Conservation (phyloP, 1,140 invertebrate genomes). For the Drosophila pandora region DNA sequence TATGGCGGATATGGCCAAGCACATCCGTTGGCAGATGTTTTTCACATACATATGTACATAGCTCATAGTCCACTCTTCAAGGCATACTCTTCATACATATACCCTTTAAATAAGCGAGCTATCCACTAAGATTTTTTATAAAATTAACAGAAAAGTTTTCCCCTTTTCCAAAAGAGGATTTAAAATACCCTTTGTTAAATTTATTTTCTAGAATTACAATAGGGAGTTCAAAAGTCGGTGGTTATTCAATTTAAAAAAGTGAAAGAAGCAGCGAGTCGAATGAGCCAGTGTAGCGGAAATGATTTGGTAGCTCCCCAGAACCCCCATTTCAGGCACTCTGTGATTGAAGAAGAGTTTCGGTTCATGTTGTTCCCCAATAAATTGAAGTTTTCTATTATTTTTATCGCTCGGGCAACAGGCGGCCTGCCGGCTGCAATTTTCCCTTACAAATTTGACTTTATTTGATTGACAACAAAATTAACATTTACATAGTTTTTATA, state of each 20-base stretch:
- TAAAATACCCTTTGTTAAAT: too few relatives aligned
- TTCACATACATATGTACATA: constrained; percentile 26
- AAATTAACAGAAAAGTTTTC: too few relatives aligned
- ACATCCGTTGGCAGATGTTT: constrained; percentile 76
- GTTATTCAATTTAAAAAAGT: constrained; percentile 50
- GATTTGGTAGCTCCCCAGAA: constrained; percentile 51
- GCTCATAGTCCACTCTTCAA: constrained; percentile 22
- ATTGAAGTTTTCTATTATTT: constrained; percentile 72
- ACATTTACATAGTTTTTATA: background rate
- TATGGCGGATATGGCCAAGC: constrained; percentile 61
- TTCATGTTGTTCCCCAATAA: constrained; percentile 39
- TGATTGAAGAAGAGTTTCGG: constrained; percentile 73
- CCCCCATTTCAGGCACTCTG: constrained; percentile 42
- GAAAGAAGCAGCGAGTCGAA: constrained; percentile 35
- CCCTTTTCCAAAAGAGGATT: too few relatives aligned
- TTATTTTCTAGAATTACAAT: too few relatives aligned
- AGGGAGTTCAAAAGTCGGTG: background rate
- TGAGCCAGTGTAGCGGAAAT: constrained; percentile 78
- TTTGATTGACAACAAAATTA: background rate
- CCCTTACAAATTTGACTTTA: background rate
- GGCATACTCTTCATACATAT: background rate
- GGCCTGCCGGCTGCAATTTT: constrained; percentile 25
- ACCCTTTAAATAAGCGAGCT: background rate
- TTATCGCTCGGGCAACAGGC: constrained; percentile 65
- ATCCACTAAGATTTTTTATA: too few relatives aligned